A percentile compares a stretch with the other conserved stretches of the same genome.
phyloP scores from a whole-genome alignment of 2,113 vertebrate genomes.

The mouse (Mus musculus) region GRCm39 chr15:85417501-85418000 shows the following conservation, averaged over 20 bases:
- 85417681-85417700: not conserved
- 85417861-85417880: not conserved
- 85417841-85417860: not conserved
- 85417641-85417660: fast-evolving
- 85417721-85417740: not conserved
- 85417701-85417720: fast-evolving
- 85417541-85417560: not conserved
- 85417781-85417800: too few relatives aligned
- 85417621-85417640: fast-evolving
- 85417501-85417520: not conserved
- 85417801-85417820: not conserved
- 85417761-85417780: not conserved
- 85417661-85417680: not conserved
- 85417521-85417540: not conserved
- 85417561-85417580: not conserved
- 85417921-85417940: not conserved
- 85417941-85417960: not conserved
- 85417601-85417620: not conserved
- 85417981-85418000: not conserved
- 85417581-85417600: not conserved
- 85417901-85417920: not conserved
- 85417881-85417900: not conserved
- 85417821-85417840: fast-evolving
- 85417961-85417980: not conserved
- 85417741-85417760: not conserved